These are phyloP conservation scores for Parelbella ahira DNA, from an alignment of 2,888 invertebrate genomes.

Conservation along the genomic window DNA sequence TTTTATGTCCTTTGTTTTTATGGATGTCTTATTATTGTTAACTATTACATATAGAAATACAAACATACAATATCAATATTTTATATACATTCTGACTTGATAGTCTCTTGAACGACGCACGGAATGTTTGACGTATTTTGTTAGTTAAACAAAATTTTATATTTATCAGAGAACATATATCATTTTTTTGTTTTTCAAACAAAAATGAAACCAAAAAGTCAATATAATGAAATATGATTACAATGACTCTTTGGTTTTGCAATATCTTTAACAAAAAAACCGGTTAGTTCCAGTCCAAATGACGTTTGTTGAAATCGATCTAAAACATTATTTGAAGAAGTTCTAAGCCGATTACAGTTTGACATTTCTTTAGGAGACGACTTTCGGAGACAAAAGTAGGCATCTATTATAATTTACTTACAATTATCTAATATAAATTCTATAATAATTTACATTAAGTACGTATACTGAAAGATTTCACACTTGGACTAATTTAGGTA, in stretches of 20 bases:
- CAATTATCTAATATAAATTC: constrained; percentile 79
- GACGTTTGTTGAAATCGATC: constrained; percentile 35
- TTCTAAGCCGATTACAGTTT: constrained; percentile 41
- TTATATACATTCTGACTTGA: too few species aligned
- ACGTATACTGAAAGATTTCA: constrained; percentile 80
- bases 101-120: too few species aligned
- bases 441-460: constrained; percentile 79
- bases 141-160: too few species aligned
- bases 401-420: constrained; percentile 74
- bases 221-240: constrained; percentile 16
- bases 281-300: constrained; percentile 50
- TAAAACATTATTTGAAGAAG: constrained; percentile 53
- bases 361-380: constrained; percentile 28
- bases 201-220: constrained; percentile 26
- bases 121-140: too few species aligned
- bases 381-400: constrained; percentile 69
- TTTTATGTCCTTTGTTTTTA: too few species aligned
- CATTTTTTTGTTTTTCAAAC: constrained; percentile 4
- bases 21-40: too few species aligned
- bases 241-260: constrained; percentile 26
- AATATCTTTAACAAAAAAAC: constrained; percentile 15
- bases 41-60: too few species aligned
- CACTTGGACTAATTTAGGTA: constrained; percentile 74
- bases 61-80: too few species aligned
- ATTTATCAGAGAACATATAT: too few species aligned